Evolutionary conservation across 2,888 invertebrate genomes (phyloP).

Genomic region (Apodemia hepburni): DNA sequence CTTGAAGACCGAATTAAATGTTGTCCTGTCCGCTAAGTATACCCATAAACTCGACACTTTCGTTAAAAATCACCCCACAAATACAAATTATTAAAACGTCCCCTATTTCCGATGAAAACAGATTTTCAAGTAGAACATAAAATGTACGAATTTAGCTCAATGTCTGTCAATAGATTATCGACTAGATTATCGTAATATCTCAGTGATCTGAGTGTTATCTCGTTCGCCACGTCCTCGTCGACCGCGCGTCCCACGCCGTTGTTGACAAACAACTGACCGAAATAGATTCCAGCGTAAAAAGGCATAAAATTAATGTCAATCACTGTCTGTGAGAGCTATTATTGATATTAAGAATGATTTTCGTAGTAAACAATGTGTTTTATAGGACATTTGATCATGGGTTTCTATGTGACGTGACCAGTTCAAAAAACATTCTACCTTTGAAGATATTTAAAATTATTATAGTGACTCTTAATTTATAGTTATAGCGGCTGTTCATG

Average conservation of each 20-base stretch:
- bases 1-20: no score
- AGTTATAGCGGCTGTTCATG: no score
- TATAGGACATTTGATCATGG: neutral
- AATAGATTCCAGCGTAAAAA: neutral
- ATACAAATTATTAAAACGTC: no score
- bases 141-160: constrained; percentile 18
- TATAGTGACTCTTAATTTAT: neutral
- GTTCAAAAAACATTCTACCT: no score
- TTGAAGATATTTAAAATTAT: neutral
- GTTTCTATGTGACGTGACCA: neutral
- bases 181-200: neutral
- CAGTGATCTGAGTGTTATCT: neutral
- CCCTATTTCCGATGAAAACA: no score
- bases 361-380: neutral
- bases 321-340: neutral
- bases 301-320: neutral
- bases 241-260: neutral
- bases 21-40: no score
- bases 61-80: no score
- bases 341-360: neutral
- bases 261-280: constrained; percentile 1
- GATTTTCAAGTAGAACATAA: no score
- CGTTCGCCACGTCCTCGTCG: neutral
- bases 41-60: no score
- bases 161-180: constrained; percentile 13